These are phyloP conservation scores for Ceratotherium simum DNA, from an alignment of 2,113 vertebrate species.

Conservation along the genomic window DNA sequence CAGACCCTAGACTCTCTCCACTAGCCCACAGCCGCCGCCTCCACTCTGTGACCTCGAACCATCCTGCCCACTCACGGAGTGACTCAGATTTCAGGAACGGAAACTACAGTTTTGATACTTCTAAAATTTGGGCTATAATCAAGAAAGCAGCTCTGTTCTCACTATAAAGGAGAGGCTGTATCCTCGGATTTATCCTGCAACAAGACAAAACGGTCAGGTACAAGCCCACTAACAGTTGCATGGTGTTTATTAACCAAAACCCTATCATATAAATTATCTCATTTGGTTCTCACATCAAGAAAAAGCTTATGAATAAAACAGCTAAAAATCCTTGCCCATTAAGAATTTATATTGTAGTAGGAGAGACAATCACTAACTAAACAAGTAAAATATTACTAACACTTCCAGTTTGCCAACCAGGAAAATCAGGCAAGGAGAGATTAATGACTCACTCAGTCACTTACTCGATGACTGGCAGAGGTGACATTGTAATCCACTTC, in stretches of 20 bases:
- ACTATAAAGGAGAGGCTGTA: not conserved
- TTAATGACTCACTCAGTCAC: not conserved
- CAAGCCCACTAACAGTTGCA: not conserved
- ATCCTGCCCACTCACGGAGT: not conserved
- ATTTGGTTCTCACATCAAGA: not conserved
- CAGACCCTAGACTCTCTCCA: not conserved
- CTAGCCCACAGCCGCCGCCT: rapidly evolving
- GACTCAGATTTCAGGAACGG: not conserved
- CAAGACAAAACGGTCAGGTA: not conserved
- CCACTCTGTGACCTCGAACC: not conserved
- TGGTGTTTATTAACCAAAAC: not conserved
- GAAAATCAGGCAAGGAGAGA: not conserved
- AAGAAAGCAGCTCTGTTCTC: not conserved
- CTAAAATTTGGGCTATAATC: not conserved
- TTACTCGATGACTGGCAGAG: not conserved
- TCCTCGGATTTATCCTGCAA: not conserved
- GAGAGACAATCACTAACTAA: not conserved
- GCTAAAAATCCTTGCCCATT: not conserved
- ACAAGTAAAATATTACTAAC: not conserved
- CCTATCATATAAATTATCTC: not conserved
- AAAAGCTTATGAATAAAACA: not conserved
- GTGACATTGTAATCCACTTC: rapidly evolving
- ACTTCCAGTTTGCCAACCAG: not conserved
- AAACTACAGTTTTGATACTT: not conserved
- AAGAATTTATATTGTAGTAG: not conserved